Conservation (phyloP, 1,140 invertebrate species). For the Scaptomyza graminum region DNA sequence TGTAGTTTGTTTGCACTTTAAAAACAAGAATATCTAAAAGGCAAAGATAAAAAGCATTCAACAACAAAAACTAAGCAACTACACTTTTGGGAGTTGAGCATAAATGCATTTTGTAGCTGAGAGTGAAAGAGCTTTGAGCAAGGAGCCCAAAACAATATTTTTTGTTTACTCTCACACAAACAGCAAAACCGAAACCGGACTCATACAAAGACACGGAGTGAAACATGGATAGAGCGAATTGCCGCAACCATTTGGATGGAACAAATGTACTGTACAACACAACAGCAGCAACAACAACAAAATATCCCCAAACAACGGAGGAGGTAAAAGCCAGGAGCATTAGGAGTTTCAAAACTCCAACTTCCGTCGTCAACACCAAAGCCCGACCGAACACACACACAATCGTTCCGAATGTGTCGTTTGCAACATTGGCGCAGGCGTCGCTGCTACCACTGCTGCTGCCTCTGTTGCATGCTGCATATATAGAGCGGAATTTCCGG, state of each 20-base stretch:
- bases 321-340: conserved; percentile 4
- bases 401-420: conserved; percentile 41
- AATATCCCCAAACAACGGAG: neutral
- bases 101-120: too few relatives aligned
- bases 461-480: conserved; percentile 74
- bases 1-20: too few relatives aligned
- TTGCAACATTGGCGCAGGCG: conserved; percentile 45
- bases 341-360: conserved; percentile 44
- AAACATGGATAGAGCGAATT: conserved; percentile 17
- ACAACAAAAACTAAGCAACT: too few relatives aligned
- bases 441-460: conserved; percentile 38
- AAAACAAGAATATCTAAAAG: too few relatives aligned
- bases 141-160: too few relatives aligned
- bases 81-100: too few relatives aligned
- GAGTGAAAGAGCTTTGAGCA: too few relatives aligned
- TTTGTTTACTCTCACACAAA: conserved; percentile 10
- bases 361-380: conserved; percentile 74
- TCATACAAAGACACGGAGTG: neutral
- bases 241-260: conserved; percentile 53
- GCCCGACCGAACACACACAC: conserved; percentile 45
- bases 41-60: too few relatives aligned
- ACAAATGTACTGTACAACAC: conserved; percentile 70
- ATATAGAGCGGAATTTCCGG: conserved; percentile 82
- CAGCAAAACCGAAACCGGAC: conserved; percentile 5
- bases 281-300: conserved; percentile 60